These are phyloP conservation scores for Fulica atra DNA, from an alignment of 2,113 vertebrate genomes.

Conservation along the genomic window DNA sequence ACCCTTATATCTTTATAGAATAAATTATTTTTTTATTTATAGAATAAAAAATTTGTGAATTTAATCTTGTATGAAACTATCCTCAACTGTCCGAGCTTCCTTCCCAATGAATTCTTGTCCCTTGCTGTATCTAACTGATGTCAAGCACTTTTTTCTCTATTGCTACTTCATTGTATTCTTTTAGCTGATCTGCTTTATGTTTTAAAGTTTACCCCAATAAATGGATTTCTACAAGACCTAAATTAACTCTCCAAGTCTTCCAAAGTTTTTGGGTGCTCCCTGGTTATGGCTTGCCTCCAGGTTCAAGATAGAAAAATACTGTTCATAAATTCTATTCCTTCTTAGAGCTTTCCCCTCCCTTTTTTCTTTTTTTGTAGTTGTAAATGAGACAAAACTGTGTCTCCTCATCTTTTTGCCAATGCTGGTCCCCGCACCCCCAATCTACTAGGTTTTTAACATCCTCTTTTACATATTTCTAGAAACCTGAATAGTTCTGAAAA, in stretches of 20 bases:
- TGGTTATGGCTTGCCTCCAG: not conserved
- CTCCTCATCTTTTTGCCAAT: not conserved
- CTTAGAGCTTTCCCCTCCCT: not conserved
- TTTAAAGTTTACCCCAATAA: not conserved
- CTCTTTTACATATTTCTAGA: constrained; percentile 22
- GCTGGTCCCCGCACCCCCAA: too few relatives aligned
- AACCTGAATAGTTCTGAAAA: not conserved
- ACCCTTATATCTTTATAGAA: too few relatives aligned
- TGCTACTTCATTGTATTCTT: not conserved
- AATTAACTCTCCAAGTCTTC: not conserved
- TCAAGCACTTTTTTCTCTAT: not conserved
- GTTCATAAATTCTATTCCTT: not conserved
- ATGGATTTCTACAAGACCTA: not conserved
- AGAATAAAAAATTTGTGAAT: not conserved
- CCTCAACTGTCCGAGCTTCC: not conserved
- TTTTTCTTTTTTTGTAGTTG: not conserved
- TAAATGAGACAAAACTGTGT: not conserved
- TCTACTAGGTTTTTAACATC: not conserved
- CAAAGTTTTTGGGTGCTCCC: not conserved
- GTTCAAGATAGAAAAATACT: not conserved
- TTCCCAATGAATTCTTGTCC: not conserved
- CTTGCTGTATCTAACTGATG: not conserved
- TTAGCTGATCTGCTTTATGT: not conserved
- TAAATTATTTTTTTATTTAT: too few relatives aligned
- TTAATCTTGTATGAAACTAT: not conserved